Conservation (phyloP, 2,797 vertebrate species). For the Malurus splendens region DNA sequence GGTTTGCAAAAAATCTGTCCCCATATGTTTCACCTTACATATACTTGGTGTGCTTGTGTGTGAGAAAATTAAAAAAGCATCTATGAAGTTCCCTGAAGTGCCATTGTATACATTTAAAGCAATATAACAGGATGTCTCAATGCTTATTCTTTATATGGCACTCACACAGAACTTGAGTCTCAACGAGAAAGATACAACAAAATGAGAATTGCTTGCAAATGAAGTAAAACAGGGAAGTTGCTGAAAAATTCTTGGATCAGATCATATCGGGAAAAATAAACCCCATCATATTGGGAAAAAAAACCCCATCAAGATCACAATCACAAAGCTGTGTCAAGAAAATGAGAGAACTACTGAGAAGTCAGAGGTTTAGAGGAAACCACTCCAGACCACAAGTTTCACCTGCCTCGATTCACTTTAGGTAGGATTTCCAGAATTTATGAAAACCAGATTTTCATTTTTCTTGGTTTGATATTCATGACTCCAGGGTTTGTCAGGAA, state of each 20-base stretch:
- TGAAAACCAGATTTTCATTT: not conserved
- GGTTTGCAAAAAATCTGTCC: not conserved
- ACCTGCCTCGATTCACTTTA: not conserved
- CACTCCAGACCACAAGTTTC: not conserved
- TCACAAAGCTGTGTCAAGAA: not conserved
- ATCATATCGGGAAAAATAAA: not conserved
- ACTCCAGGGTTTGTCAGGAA: not conserved
- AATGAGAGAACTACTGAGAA: not conserved
- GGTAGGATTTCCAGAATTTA: not conserved
- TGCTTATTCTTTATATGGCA: not conserved
- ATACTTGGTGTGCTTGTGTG: not conserved
- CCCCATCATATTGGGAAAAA: not conserved
- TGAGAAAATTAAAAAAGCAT: not conserved
- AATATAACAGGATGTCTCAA: accelerated
- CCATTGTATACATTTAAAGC: not conserved
- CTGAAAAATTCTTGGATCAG: not conserved
- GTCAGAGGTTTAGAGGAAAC: not conserved
- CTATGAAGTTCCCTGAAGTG: not conserved
- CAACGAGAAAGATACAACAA: not conserved
- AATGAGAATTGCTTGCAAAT: not conserved
- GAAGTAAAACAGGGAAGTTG: not conserved
- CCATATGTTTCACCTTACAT: not conserved
- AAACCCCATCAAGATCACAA: not conserved
- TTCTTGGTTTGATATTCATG: not conserved
- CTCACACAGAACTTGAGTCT: not conserved